A percentile compares a stretch with the other conserved stretches of the same genome.
Evolutionary conservation across 2,888 invertebrate species (phyloP).

Genomic region (Stenoptilia bipunctidactyla): DNA sequence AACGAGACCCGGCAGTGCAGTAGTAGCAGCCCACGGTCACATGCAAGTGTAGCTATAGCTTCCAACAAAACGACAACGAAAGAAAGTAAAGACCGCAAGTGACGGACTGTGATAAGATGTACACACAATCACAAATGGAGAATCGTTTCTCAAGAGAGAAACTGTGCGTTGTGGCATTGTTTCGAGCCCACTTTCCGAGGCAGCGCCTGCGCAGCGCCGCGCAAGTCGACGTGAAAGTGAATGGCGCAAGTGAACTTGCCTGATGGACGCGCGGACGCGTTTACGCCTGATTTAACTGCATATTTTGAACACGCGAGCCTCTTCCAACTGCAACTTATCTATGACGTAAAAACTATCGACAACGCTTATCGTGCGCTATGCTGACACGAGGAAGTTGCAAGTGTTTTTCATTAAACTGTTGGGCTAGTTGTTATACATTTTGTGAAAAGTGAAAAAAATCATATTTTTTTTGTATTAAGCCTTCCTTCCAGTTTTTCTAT

Average conservation of each 20-base stretch:
- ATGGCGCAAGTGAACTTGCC: slow-evolving; percentile 45
- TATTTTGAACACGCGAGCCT: slow-evolving; percentile 44
- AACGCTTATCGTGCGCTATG: too few relatives aligned
- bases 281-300: slow-evolving; percentile 47
- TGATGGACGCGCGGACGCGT: slow-evolving; percentile 37
- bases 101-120: slow-evolving; percentile 27
- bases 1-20: too few relatives aligned
- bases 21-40: too few relatives aligned
- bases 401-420: too few relatives aligned
- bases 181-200: slow-evolving; percentile 62
- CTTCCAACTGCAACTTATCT: slow-evolving; percentile 12
- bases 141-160: slow-evolving; percentile 60
- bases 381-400: too few relatives aligned
- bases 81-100: slow-evolving; percentile 22
- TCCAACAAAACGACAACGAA: not conserved
- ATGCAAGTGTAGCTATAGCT: too few relatives aligned
- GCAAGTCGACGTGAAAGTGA: slow-evolving; percentile 57
- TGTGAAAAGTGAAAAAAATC: too few relatives aligned
- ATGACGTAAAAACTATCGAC: slow-evolving; percentile 17
- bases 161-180: slow-evolving; percentile 52
- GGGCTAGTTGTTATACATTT: too few relatives aligned
- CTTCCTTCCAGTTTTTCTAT: too few relatives aligned
- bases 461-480: too few relatives aligned
- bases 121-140: slow-evolving; percentile 28
- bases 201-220: slow-evolving; percentile 20